Evolutionary conservation across 2,888 invertebrate genomes (phyloP).

Genomic region (Drosophila rellima): DNA sequence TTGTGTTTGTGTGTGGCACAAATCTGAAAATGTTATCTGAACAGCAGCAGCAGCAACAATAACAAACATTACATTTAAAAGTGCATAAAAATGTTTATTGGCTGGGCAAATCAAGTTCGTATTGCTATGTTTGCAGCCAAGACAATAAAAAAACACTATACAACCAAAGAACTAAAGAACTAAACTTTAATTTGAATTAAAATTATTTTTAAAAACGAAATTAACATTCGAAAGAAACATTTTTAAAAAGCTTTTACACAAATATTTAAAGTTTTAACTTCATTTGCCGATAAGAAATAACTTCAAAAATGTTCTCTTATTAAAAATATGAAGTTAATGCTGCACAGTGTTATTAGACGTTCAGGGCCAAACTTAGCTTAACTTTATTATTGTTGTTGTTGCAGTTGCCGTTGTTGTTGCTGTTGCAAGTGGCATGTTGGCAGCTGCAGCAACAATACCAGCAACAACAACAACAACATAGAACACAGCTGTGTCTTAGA

Average conservation of each 20-base stretch:
- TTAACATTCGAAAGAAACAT: too few species aligned
- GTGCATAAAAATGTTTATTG: conserved; percentile 72
- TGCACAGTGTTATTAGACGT: conserved; percentile 50
- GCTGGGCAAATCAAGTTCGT: conserved; percentile 59
- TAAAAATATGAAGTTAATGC: conserved; percentile 23
- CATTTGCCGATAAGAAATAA: neutral
- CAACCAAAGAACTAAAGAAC: too few species aligned
- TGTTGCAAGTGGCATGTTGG: conserved; percentile 68
- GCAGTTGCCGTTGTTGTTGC: conserved; percentile 42
- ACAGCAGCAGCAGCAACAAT: conserved; percentile 43
- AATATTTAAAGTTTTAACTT: neutral
- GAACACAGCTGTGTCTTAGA: conserved; percentile 73
- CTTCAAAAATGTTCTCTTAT: neutral
- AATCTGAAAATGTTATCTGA: conserved; percentile 63
- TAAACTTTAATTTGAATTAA: too few species aligned
- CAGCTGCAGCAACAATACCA: conserved; percentile 46
- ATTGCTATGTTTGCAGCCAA: conserved; percentile 57
- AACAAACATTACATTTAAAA: conserved; percentile 69
- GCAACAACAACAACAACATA: conserved; percentile 59
- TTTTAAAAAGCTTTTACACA: neutral
- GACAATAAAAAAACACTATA: conserved; percentile 52
- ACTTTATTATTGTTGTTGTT: conserved; percentile 39
- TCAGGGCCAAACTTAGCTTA: conserved; percentile 67
- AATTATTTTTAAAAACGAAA: too few species aligned
- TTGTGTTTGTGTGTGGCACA: conserved; percentile 60